Evolutionary conservation across 2,888 invertebrate species (phyloP), one percentile per base, ranked within the genome.

Genomic region (Drosophila heteroneura): DNA sequence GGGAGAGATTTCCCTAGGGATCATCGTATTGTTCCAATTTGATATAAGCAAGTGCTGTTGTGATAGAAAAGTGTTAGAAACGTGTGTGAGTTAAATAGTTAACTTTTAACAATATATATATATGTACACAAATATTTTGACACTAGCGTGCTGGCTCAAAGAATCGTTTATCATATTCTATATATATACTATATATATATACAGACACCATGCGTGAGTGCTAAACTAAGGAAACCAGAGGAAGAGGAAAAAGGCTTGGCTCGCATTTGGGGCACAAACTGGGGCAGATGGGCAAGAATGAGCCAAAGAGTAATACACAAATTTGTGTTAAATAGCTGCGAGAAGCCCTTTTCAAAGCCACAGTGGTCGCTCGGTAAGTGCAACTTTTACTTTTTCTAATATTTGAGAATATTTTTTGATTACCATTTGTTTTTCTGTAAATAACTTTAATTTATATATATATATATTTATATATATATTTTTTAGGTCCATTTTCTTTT

Each of bases 31-130:
- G 92, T 72, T 92, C 92, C 92, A 92, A 91, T 92, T 92, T 92
- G 80, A 92, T 92, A 86, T 92, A 92, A 92, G 92, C 90, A 83
- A 92, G 92, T 92, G 92, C 92, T 92, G 85, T 86, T 92, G 85
- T 86, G 79, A 85, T 80, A 74, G 68, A 78, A 73, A 71, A 76
- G 85, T 82, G 79, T 66, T 56, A 77, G 57, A 70, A 69, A 63
- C 72, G 76, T 67, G 70, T 82, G 39, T 59, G 63, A 69, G 58
- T 52, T 56, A 63, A 53, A 66, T 49, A 61, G 64, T 53, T 28
- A 19, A 58, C 26, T 62, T 53, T 60, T 10, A 1, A 32, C 32
- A 33, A 59, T 53, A 37, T 60, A 54, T 54, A 60, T 62, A 52
- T 59, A 59, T 57, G 70, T 26, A 28, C 16, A 47, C 26, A 47